Evolutionary conservation across 2,113 vertebrate species (phyloP), one percentile per base, ranked within the genome.

Genomic region (Cyprinodon tularosa): DNA sequence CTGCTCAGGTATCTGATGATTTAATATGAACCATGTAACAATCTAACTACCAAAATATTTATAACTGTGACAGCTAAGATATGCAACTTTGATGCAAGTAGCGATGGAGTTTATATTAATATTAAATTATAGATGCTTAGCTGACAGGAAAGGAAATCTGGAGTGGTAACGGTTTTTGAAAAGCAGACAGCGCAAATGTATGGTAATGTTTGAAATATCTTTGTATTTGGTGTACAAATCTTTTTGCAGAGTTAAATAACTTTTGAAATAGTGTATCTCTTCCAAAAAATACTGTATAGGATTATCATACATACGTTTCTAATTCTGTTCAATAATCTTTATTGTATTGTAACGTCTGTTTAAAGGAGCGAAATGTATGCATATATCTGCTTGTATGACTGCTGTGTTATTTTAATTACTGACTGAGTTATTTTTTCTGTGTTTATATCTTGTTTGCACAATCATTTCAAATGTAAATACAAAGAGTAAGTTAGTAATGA

Each of bases 21-120:
- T 86, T 76, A 63, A 45, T 80, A 73, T 73, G 57, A 84, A 65
- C 61, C 79, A 57, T 82, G 74, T 47, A 80, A 66, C 62, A 71
- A 80, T 87, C 74, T 85, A 82, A 84, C 73, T 77, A 38, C 44
- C 71, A 69, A 77, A 84, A 81, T 82, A 22, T 78, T 72, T 84
- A 84, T 22, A 62, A 70, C 71, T 62, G 2, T 76, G 57, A 80
- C 66, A 70, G 68, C 44, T 74, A 62, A 69, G n/a, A 81, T 74
- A 82, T 60, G 62, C 59, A 66, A 67, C 76, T 72, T 62, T 59
- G 74, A 68, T 68, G 39, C 62, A 29, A 2, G 3, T 71, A 66
- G 77, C 4, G 12, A 12, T 20, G 48, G 40, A 82, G 42, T 22
- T 42, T 6, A 44, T 5, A 62, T 79, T 50, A 73, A 70, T 4